These are phyloP conservation scores for Vanessa atalanta DNA, from an alignment of 1,140 invertebrate genomes.

Conservation along the genomic window DNA sequence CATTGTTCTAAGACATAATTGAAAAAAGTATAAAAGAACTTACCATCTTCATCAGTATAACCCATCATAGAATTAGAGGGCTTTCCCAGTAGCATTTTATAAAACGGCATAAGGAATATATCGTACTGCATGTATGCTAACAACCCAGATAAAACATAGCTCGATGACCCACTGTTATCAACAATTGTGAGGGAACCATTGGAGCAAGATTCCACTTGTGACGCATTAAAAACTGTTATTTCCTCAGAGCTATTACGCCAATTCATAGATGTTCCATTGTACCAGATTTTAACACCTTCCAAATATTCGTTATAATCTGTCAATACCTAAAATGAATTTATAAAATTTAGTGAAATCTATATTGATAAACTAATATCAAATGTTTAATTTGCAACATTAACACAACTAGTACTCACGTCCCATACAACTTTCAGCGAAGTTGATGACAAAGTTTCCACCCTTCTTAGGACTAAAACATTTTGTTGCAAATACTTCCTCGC, in stretches of 20 bases:
- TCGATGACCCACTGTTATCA: constrained; percentile 84
- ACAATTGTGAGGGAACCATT: constrained; percentile 82
- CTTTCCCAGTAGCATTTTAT: constrained; percentile 88
- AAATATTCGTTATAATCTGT: constrained; percentile 83
- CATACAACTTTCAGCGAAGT: constrained; percentile 91
- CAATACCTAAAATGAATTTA: constrained; percentile 64
- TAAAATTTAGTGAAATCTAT: background rate
- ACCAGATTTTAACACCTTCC: constrained; percentile 96
- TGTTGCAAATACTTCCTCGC: constrained; percentile 89
- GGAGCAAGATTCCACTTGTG: constrained; percentile 58
- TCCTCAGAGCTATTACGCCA: constrained; percentile 69
- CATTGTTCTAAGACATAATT: background rate
- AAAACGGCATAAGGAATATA: constrained; percentile 90
- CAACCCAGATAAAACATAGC: constrained; percentile 83
- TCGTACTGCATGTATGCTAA: constrained; percentile 87
- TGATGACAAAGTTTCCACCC: constrained; percentile 89
- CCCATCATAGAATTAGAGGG: constrained; percentile 88
- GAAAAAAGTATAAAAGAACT: constrained; percentile 39
- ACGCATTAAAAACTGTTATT: constrained; percentile 53
- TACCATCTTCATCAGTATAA: constrained; percentile 88
- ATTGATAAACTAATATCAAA: background rate
- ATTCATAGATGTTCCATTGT: constrained; percentile 80
- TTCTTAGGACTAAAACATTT: constrained; percentile 90
- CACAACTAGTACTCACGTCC: constrained; percentile 84
- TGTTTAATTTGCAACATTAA: constrained; percentile 13